Conservation (phyloP, 2,888 invertebrate species). For the Dynastes grantii region DNA sequence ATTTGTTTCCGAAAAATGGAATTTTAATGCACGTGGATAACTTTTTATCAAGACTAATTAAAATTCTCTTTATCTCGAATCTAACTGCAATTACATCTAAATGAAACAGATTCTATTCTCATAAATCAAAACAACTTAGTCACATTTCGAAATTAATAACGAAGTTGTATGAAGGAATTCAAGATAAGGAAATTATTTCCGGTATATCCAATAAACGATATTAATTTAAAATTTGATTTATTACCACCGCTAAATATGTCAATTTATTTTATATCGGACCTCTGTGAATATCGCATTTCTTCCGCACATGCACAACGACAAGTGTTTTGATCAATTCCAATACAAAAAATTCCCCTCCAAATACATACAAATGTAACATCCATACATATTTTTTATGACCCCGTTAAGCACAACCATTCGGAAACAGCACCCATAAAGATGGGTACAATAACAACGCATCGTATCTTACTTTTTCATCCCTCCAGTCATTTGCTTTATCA, state of each 20-base stretch:
- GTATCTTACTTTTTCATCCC: slow-evolving; percentile 37
- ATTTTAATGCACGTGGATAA: no score
- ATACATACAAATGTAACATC: slow-evolving; percentile 7
- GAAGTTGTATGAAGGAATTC: neutral
- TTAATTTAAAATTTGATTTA: slow-evolving; percentile 13
- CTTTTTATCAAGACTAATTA: no score
- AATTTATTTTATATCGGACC: no score
- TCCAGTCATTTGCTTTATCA: slow-evolving; percentile 36
- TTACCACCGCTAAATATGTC: neutral
- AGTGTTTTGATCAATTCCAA: neutral
- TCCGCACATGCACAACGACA: no score
- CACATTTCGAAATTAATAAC: neutral
- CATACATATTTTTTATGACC: slow-evolving; percentile 8
- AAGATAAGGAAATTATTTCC: neutral
- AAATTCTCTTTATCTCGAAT: no score
- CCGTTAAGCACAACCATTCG: slow-evolving; percentile 26
- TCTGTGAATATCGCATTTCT: no score
- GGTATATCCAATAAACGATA: neutral
- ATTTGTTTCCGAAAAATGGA: no score
- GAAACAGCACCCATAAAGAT: slow-evolving; percentile 11
- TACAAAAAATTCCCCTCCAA: neutral
- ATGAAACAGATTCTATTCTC: neutral
- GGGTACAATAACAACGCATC: slow-evolving; percentile 34
- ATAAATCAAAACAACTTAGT: slow-evolving; percentile 1
- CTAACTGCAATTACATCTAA: neutral